A percentile compares a stretch with the other conserved stretches of the same genome.
phyloP scores from a whole-genome alignment of 2,797 vertebrate genomes.

The Momotus momota region DNA sequence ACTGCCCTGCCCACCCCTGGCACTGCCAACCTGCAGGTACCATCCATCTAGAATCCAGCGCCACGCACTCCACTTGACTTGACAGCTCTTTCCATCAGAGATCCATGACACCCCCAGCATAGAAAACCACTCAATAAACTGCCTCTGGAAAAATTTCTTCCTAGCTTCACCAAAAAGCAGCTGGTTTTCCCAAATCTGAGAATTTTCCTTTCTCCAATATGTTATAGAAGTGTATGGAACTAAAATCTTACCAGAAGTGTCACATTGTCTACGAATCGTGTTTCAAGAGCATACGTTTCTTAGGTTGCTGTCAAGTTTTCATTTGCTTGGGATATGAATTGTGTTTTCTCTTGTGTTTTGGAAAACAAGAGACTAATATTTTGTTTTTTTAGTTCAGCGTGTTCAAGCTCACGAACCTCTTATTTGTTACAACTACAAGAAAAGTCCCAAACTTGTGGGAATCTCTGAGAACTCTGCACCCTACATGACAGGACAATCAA shows the following conservation, averaged over 20 bases:
- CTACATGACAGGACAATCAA: not conserved
- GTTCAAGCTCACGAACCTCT: not conserved
- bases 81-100: not conserved
- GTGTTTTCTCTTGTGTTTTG: not conserved
- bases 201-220: not conserved
- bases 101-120: rapidly evolving
- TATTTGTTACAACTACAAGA: not conserved
- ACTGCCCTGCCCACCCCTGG: not conserved
- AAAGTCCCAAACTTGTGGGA: not conserved
- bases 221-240: not conserved
- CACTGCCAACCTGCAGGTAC: not conserved
- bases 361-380: not conserved
- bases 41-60: rapidly evolving
- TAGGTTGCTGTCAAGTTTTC: not conserved
- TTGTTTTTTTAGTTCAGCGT: not conserved
- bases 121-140: not conserved
- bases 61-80: not conserved
- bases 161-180: not conserved
- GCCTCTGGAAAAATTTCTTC: not conserved
- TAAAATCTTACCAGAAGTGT: not conserved
- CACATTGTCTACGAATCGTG: not conserved
- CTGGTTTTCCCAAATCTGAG: not conserved
- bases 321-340: not conserved
- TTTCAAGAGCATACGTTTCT: rapidly evolving
- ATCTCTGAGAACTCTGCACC: not conserved